Percentiles rank a stretch among this genome's conserved stretches.
Evolutionary conservation across 37 sponge, comb jelly and placozoan species (phyloP).

Genomic region (Oscarella lobularis): DNA sequence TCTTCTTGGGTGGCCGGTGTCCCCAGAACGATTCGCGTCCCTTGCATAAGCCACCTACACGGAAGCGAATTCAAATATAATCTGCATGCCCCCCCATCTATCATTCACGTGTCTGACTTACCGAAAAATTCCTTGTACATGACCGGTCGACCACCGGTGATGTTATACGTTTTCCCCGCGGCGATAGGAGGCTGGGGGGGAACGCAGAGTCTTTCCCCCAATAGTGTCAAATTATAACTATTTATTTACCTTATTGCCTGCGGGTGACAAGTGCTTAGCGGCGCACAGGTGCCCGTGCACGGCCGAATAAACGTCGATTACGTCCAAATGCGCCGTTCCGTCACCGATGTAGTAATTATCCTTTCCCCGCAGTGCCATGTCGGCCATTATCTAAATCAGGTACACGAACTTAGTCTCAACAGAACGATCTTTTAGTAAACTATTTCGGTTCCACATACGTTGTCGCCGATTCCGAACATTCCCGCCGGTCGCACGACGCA

Average conservation of each 20-base stretch:
- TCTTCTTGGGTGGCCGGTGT: not conserved
- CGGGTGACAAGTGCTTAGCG: not conserved
- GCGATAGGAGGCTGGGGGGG: not conserved
- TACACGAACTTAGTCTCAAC: too few species aligned
- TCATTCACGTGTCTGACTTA: not conserved
- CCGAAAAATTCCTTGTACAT: slow-evolving; percentile 4
- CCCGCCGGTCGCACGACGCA: not conserved
- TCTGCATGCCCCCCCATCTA: not conserved
- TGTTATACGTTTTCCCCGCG: not conserved
- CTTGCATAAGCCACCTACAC: not conserved
- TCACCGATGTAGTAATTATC: slow-evolving; percentile 1
- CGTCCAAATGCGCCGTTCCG: not conserved
- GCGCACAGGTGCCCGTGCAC: not conserved
- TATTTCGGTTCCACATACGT: too few species aligned
- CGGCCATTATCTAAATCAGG: not conserved
- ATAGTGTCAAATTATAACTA: not conserved
- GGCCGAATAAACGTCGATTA: not conserved
- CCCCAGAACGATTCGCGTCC: slow-evolving; percentile 1
- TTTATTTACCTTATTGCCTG: not conserved
- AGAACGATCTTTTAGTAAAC: too few species aligned
- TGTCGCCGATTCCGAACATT: slow-evolving; percentile 1
- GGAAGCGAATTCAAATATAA: not conserved
- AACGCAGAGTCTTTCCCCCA: not conserved
- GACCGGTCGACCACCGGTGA: not conserved
- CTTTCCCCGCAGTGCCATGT: not conserved